Evolutionary conservation across 2,113 vertebrate species (phyloP), one percentile per base, ranked within the genome.

Genomic region (Anas platyrhynchos): DNA sequence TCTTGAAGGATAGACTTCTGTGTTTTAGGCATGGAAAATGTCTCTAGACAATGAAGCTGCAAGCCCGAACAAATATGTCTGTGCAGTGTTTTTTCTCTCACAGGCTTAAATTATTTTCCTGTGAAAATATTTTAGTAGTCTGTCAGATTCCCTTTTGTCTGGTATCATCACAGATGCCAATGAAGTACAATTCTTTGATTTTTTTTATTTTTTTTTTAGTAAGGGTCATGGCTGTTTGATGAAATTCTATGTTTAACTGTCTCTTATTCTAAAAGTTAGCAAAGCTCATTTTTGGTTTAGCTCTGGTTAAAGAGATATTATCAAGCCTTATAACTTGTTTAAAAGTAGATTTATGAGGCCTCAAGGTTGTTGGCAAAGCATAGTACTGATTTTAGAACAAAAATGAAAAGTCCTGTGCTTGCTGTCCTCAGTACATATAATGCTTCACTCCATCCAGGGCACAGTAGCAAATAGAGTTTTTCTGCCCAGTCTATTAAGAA

Each of bases 121-220:
- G 3, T 83, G 5, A 78, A 80, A 89, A 88, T 36, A 61, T 38
- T 58, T 3, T 59, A 67, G 96, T 96, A 58, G 62, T 77, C 15
- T 76, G 56, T 77, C 20, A 5, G 76, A 84, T 89, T 89, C 82
- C 72, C 96, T 94, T 85, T 89, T 96, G 91, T 97, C 89, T 89
- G 25, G n/a, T 27, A 23, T 11, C 9, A 7, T 52, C 65, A 77
- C 43, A 93, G 55, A 25, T 83, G 58, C 8, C 54, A 85, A 52
- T 9, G 4, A 66, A 95, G 72, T 92, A 91, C 83, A 92, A 16
- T 7, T 73, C 36, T 94, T 93, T 48, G 48, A 36, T 16, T 0
- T 20, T 41, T 41, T 41, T 66, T 63, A 9, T 46, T 22, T 63
- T 50, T 56, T 34, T 43, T 54, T 56, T 72, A 63, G 59, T 18